phyloP scores from a whole-genome alignment of 2,113 vertebrate genomes.

The Scomber colias region DNA sequence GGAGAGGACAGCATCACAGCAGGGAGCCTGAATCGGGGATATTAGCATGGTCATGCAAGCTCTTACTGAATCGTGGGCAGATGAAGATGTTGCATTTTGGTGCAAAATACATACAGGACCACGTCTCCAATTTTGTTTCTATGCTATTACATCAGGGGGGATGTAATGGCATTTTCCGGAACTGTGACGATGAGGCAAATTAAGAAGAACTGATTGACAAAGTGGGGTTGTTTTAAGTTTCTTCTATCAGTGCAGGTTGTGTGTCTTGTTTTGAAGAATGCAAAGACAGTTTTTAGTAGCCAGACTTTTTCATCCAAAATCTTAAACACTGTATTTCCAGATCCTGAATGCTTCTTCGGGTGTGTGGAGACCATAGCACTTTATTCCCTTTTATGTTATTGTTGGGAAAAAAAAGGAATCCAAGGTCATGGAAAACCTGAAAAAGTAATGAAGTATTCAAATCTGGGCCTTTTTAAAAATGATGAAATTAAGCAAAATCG shows the following conservation, averaged over 20 bases:
- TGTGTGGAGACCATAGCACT: no score
- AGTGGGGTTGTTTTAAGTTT: neutral
- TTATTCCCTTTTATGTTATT: no score
- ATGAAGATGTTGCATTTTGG: slow-evolving; percentile 1
- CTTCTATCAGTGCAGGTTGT: neutral
- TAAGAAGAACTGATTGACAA: neutral
- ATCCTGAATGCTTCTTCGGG: no score
- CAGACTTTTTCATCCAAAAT: no score
- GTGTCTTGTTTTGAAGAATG: neutral
- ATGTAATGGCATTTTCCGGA: slow-evolving; percentile 1
- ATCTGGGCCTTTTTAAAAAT: no score
- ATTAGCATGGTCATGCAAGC: slow-evolving; percentile 1
- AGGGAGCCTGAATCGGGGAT: slow-evolving; percentile 28
- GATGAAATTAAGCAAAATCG: no score
- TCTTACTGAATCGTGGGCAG: neutral
- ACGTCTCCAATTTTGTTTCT: neutral
- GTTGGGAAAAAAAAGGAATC: no score
- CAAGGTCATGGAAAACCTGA: no score
- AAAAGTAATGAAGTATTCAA: no score
- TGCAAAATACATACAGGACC: neutral
- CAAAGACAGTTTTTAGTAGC: no score
- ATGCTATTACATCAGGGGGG: neutral
- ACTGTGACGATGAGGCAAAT: neutral
- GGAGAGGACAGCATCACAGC: slow-evolving; percentile 11
- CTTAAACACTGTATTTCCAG: no score